These are phyloP conservation scores for Harmothoe impar DNA, from an alignment of 2,888 invertebrate genomes.

Conservation along the genomic window DNA sequence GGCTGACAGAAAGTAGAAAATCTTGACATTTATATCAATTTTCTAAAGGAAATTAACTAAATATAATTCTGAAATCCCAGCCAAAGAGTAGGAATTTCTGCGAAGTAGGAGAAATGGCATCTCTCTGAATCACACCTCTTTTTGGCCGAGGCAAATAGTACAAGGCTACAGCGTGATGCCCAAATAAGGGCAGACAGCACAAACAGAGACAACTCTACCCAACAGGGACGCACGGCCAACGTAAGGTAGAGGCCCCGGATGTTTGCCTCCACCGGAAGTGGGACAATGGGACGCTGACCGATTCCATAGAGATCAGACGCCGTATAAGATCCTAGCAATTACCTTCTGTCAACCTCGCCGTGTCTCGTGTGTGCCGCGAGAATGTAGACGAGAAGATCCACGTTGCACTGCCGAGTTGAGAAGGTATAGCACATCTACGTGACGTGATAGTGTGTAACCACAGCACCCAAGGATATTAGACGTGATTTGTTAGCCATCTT, in stretches of 20 bases:
- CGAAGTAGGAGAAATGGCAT: too few relatives aligned
- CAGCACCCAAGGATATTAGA: too few relatives aligned
- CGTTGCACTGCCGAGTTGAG: too few relatives aligned
- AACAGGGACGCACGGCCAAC: neutral
- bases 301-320: conserved; percentile 15
- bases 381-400: neutral
- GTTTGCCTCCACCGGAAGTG: neutral
- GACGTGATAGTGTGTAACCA: too few relatives aligned
- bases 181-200: neutral
- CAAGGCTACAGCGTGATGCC: neutral
- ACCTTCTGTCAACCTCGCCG: neutral
- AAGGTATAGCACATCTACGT: too few relatives aligned
- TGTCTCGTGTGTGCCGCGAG: neutral
- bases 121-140: too few relatives aligned
- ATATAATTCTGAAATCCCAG: too few relatives aligned
- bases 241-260: neutral
- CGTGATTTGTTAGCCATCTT: too few relatives aligned
- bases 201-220: neutral
- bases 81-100: too few relatives aligned
- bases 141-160: neutral
- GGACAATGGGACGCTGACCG: conserved; percentile 3
- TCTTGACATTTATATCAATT: too few relatives aligned
- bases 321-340: conserved; percentile 50
- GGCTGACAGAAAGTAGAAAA: too few relatives aligned
- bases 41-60: too few relatives aligned